A percentile compares a stretch with the other conserved stretches of the same genome.
Evolutionary conservation across 2,888 invertebrate genomes (phyloP).

Genomic region (Phengaris arion): DNA sequence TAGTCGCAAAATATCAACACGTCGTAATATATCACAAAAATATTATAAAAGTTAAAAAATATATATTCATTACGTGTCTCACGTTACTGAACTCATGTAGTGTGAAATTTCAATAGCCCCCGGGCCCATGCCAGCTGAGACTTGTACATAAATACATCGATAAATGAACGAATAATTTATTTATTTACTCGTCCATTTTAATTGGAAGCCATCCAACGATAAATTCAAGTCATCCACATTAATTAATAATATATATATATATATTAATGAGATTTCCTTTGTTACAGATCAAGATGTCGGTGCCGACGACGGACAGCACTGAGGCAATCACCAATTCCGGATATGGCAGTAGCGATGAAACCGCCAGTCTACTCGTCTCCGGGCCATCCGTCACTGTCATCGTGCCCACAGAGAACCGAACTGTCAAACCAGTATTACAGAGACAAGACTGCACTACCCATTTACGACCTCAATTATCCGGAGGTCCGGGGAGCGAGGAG

Average conservation of each 20-base stretch:
- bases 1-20: not conserved
- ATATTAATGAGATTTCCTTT: slow-evolving; percentile 29
- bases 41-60: not conserved
- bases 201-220: not conserved
- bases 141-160: not conserved
- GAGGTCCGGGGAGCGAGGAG: slow-evolving; percentile 88
- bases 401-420: slow-evolving; percentile 70
- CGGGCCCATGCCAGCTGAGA: not conserved
- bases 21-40: not conserved
- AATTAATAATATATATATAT: not conserved
- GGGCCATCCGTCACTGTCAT: slow-evolving; percentile 79
- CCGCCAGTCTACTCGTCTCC: slow-evolving; percentile 87
- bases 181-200: slow-evolving; percentile 1
- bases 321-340: slow-evolving; percentile 82
- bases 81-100: not conserved
- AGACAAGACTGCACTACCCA: slow-evolving; percentile 92
- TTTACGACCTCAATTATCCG: slow-evolving; percentile 85
- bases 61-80: not conserved
- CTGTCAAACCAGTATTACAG: slow-evolving; percentile 89
- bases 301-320: slow-evolving; percentile 74
- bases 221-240: not conserved
- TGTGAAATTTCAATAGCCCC: slow-evolving; percentile 14
- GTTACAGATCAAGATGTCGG: slow-evolving; percentile 55
- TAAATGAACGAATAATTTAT: not conserved
- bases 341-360: slow-evolving; percentile 89